These are phyloP conservation scores for Macrophya annulata DNA, from an alignment of 2,888 invertebrate species.

Conservation along the genomic window DNA sequence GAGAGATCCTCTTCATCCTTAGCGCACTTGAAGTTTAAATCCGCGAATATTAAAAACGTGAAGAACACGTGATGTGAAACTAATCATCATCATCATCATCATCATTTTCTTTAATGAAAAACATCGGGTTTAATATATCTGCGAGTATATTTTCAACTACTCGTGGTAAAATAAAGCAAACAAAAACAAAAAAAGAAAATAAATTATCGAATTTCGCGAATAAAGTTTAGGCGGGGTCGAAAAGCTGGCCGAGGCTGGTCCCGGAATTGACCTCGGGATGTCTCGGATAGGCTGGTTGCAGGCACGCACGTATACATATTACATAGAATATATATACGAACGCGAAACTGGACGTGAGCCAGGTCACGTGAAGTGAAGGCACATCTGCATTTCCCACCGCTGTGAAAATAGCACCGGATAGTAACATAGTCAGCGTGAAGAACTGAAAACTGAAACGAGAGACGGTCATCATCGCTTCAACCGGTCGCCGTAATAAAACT, in stretches of 20 bases:
- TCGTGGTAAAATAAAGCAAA: neutral
- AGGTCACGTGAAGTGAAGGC: constrained; percentile 73
- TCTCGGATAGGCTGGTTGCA: constrained; percentile 25
- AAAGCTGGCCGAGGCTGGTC: neutral
- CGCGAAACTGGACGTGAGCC: constrained; percentile 69
- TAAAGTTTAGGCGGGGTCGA: neutral
- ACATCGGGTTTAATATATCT: neutral
- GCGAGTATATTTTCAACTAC: neutral
- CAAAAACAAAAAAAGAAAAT: neutral
- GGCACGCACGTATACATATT: constrained; percentile 20
- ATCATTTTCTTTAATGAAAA: neutral
- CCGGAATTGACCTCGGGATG: constrained; percentile 38
- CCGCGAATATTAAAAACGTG: neutral
- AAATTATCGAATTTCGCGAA: neutral
- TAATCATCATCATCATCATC: neutral
- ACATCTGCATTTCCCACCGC: constrained; percentile 74
- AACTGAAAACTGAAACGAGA: constrained; percentile 24
- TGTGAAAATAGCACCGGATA: constrained; percentile 71
- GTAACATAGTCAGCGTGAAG: constrained; percentile 28
- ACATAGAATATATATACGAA: constrained; percentile 4
- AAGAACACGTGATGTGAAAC: neutral
- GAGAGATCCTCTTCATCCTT: neutral
- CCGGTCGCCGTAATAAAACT: constrained; percentile 18
- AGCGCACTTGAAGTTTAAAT: neutral
- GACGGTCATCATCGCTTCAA: constrained; percentile 16